phyloP scores from a whole-genome alignment of 2,113 vertebrate genomes.

The Microtus montanus region DNA sequence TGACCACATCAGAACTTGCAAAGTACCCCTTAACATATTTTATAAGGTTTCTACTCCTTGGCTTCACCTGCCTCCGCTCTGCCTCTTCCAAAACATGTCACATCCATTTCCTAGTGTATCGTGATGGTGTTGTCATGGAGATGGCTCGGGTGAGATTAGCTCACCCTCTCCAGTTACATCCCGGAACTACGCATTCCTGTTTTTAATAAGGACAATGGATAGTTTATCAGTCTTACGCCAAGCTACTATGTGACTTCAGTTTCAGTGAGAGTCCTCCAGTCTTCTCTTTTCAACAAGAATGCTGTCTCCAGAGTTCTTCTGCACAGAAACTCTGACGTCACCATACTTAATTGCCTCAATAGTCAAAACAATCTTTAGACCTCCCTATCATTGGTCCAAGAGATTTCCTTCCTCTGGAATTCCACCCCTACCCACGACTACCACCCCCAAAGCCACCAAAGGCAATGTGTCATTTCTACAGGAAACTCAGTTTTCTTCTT shows the following conservation, averaged over 20 bases:
- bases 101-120: not conserved
- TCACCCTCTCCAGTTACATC: not conserved
- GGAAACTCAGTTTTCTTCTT: not conserved
- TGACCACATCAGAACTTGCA: not conserved
- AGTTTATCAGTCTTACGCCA: slow-evolving; percentile 1
- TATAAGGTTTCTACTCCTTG: not conserved
- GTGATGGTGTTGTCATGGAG: not conserved
- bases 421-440: not conserved
- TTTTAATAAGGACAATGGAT: not conserved
- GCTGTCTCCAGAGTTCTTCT: not conserved
- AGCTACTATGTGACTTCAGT: slow-evolving; percentile 18
- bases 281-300: slow-evolving; percentile 41
- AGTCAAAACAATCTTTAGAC: slow-evolving; percentile 39
- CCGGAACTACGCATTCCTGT: not conserved
- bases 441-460: not conserved
- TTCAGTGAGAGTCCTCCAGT: not conserved
- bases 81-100: not conserved
- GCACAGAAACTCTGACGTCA: slow-evolving; percentile 48
- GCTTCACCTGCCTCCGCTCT: not conserved
- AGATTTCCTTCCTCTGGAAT: slow-evolving; percentile 42
- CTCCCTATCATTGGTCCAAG: slow-evolving; percentile 14
- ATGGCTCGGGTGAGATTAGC: not conserved
- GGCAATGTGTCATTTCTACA: slow-evolving; percentile 15
- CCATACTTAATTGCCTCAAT: slow-evolving; percentile 12
- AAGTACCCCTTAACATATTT: not conserved